Conservation (phyloP, 2,888 invertebrate genomes). For the Atrina japonica region DNA sequence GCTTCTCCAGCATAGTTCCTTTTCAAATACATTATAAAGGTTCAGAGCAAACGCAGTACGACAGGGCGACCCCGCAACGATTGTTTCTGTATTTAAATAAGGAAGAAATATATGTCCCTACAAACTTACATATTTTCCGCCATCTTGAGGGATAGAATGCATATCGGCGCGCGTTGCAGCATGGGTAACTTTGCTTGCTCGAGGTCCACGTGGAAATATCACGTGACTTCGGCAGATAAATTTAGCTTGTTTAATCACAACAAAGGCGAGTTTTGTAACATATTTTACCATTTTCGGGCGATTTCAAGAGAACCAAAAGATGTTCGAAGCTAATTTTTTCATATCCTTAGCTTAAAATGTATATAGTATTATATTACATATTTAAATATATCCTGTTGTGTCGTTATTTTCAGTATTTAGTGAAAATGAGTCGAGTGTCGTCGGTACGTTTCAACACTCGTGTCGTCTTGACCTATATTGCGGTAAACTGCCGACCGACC, state of each 20-base stretch:
- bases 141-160: conserved; percentile 64
- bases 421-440: no score
- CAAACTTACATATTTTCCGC: conserved; percentile 73
- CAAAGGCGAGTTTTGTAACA: conserved; percentile 3
- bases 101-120: conserved; percentile 51
- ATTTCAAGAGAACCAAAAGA: no score
- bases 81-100: conserved; percentile 50
- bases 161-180: conserved; percentile 36
- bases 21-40: conserved; percentile 48
- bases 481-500: no score
- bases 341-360: no score
- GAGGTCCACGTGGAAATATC: conserved; percentile 42
- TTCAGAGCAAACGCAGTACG: conserved; percentile 40
- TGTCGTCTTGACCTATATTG: no score
- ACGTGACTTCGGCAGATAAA: conserved; percentile 38
- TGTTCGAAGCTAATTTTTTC: no score
- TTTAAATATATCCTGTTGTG: no score
- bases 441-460: no score
- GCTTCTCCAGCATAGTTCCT: conserved; percentile 28
- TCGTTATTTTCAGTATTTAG: no score
- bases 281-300: no score
- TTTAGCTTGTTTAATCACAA: conserved; percentile 24
- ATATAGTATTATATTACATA: no score
- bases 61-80: conserved; percentile 15
- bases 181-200: conserved; percentile 41